These are phyloP conservation scores for Mycalesis mineus DNA, from an alignment of 2,888 invertebrate species.

Conservation along the genomic window DNA sequence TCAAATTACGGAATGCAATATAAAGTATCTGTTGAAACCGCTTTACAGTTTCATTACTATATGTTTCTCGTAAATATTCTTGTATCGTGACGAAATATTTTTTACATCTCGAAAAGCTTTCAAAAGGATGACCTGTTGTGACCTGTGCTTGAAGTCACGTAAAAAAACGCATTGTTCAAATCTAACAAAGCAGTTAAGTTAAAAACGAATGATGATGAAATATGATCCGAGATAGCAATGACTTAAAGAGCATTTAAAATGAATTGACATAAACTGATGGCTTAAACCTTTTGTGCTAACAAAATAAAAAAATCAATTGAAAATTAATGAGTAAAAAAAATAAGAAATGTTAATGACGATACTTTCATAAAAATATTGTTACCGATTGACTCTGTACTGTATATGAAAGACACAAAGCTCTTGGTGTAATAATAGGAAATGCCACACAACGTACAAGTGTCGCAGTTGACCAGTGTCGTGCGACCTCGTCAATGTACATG, in stretches of 20 bases:
- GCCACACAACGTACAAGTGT: conserved; percentile 17
- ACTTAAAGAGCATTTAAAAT: background rate
- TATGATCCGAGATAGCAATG: background rate
- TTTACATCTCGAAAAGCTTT: background rate
- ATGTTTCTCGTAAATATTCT: background rate
- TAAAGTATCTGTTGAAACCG: conserved; percentile 14
- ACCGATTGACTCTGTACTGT: background rate
- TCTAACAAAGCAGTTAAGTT: background rate
- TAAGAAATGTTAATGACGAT: background rate
- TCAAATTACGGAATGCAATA: conserved; percentile 9
- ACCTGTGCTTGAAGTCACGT: conserved; percentile 3
- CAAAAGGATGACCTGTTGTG: conserved; percentile 11
- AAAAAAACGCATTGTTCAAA: background rate
- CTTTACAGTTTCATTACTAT: conserved; percentile 10
- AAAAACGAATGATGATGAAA: background rate
- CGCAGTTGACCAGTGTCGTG: conserved; percentile 20
- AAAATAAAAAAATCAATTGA: background rate
- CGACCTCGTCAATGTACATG: conserved; percentile 23
- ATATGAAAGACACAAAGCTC: conserved; percentile 7
- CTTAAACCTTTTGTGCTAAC: background rate
- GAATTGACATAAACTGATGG: background rate
- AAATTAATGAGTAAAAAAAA: background rate
- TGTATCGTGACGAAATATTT: background rate
- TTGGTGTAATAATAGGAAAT: conserved; percentile 22
- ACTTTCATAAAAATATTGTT: background rate